Base-by-base conservation (phyloP, 2,797 vertebrate species). In the Picus viridis region DNA sequence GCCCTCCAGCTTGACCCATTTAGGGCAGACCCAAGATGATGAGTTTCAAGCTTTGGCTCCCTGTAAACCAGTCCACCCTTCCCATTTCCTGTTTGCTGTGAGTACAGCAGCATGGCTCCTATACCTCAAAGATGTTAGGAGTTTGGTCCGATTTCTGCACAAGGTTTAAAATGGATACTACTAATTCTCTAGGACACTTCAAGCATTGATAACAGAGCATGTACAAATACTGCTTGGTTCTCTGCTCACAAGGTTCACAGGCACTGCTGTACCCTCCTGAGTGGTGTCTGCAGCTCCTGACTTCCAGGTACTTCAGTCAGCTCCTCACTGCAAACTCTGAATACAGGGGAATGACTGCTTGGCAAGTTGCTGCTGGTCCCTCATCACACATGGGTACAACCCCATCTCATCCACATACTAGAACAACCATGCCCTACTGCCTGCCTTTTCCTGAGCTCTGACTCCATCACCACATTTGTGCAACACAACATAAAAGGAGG, bases 311-410 rank as follows among this genome's bases (percentile, higher is more conserved):
- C 49, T 51, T 51, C 49, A 51, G 49, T 23, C 49, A 51, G 49
- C 49, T 24, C 23, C 23, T 51, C 49, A 51, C 10, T 51, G 49
- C 19, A 51, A 43, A 16, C 49, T 51, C 23, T 51, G 49, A 51
- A 24, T 51, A 51, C 49, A 51, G 49, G 49, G 34, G 41, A 3
- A 4, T 3, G 20, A 12, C 61, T 6, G 15, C 36, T 58, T 12
- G n/a, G 41, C 26, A 20, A 61, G 49, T 24, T 43, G 16, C 5
- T 62, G 49, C 49, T 69, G 49, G 32, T 57, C 51, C 12, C 73
- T 29, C 63, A 12, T 14, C 30, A 20, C 34, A 1, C 2, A 0
- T 3, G 62, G 67, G 19, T 23, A 10, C n/a, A 47, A 6, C 61
- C 34, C 54, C n/a, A 26, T 6, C 29, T 62, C 62, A n/a, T 12